phyloP scores from a whole-genome alignment of 2,888 invertebrate species.

The Cerastis leucographa region DNA sequence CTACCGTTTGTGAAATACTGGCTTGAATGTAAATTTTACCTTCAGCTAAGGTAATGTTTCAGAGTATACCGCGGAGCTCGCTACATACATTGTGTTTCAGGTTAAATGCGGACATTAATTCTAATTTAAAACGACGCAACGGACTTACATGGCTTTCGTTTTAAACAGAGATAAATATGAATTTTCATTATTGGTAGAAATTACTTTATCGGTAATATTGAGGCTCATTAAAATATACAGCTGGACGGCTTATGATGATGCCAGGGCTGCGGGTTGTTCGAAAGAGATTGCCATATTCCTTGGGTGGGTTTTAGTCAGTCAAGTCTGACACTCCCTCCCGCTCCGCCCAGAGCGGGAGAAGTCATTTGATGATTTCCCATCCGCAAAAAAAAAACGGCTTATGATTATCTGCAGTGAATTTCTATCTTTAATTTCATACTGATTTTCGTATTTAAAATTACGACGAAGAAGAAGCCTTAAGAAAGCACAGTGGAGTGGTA shows the following conservation, averaged over 20 bases:
- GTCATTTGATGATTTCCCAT: too few relatives aligned
- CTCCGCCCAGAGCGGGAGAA: too few relatives aligned
- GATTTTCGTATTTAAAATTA: neutral
- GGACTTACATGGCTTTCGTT: conserved; percentile 31
- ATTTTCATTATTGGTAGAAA: conserved; percentile 22
- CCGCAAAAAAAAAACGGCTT: too few relatives aligned
- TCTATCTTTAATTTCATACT: neutral
- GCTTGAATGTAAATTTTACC: neutral
- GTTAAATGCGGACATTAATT: conserved; percentile 41
- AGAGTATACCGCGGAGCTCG: conserved; percentile 9
- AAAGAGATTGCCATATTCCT: too few relatives aligned
- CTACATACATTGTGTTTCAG: conserved; percentile 29
- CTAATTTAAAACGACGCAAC: conserved; percentile 30
- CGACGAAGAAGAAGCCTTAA: neutral
- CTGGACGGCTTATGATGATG: neutral
- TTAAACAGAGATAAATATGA: conserved; percentile 26
- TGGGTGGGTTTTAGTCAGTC: too few relatives aligned
- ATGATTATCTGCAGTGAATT: neutral
- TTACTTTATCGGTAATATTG: conserved; percentile 8
- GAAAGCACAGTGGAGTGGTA: neutral
- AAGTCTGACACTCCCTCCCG: too few relatives aligned
- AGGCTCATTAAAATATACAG: neutral
- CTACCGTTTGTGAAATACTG: neutral
- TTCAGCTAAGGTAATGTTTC: conserved; percentile 3
- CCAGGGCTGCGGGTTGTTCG: too few relatives aligned